Conservation (phyloP, 1,140 invertebrate species). For the Onthophagus taurus region DNA sequence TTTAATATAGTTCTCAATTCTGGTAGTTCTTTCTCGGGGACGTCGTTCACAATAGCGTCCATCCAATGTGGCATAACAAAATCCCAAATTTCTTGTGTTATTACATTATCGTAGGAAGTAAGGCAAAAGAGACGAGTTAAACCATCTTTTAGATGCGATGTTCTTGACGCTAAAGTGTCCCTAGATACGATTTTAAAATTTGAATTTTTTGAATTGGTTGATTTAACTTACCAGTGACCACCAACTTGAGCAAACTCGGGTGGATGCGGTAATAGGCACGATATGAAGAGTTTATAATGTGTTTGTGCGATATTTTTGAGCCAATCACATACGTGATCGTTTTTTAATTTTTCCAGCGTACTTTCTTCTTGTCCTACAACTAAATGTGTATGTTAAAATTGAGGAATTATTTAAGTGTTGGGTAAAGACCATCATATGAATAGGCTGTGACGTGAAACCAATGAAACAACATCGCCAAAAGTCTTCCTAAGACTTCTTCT, state of each 20-base stretch:
- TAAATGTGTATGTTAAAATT: neutral
- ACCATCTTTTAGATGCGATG: constrained; percentile 92
- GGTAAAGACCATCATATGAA: constrained; percentile 74
- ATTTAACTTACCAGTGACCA: constrained; percentile 71
- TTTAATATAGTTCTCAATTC: constrained; percentile 90
- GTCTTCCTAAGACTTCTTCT: constrained; percentile 77
- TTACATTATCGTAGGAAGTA: constrained; percentile 95
- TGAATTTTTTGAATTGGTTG: constrained; percentile 3
- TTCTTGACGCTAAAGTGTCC: constrained; percentile 80
- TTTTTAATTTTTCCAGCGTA: constrained; percentile 84
- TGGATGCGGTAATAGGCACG: constrained; percentile 76
- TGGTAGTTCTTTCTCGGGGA: constrained; percentile 81
- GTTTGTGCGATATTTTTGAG: constrained; percentile 72
- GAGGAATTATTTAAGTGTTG: neutral
- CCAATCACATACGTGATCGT: constrained; percentile 90
- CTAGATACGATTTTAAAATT: constrained; percentile 37
- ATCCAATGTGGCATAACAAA: constrained; percentile 98
- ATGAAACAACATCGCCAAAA: constrained; percentile 94
- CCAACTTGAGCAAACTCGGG: constrained; percentile 86
- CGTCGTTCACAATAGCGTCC: constrained; percentile 92
- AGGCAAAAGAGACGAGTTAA: constrained; percentile 86
- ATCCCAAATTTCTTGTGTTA: constrained; percentile 93
- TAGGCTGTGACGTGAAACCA: constrained; percentile 98
- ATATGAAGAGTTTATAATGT: constrained; percentile 81
- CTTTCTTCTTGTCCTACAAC: constrained; percentile 69